Evolutionary conservation across 1,140 invertebrate genomes (phyloP).

Genomic region (Hirudo medicinalis): DNA sequence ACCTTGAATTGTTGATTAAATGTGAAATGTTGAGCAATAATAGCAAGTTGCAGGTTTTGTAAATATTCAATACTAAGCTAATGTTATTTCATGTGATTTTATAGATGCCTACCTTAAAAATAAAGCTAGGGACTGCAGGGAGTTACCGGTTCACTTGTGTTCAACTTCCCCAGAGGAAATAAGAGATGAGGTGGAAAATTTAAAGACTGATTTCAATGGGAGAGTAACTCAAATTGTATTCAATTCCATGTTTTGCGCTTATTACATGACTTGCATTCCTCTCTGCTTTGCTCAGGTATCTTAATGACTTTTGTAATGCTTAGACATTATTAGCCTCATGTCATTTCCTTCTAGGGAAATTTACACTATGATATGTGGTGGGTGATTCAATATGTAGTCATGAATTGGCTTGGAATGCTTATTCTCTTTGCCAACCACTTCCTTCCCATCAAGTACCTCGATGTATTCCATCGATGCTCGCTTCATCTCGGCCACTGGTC

Average conservation of each 20-base stretch:
- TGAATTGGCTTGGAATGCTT: constrained; percentile 69
- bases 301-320: background rate
- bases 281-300: constrained; percentile 69
- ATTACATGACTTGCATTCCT: constrained; percentile 78
- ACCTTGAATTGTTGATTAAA: background rate
- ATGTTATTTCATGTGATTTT: background rate
- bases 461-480: constrained; percentile 72
- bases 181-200: constrained; percentile 65
- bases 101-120: background rate
- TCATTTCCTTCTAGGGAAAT: constrained; percentile 47
- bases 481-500: constrained; percentile 76
- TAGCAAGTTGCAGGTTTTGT: background rate
- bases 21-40: background rate
- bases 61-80: background rate
- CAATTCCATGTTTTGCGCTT: constrained; percentile 72
- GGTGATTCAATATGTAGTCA: constrained; percentile 63
- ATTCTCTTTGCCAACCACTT: constrained; percentile 66
- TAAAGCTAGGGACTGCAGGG: constrained; percentile 11
- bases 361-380: constrained; percentile 72
- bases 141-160: constrained; percentile 42
- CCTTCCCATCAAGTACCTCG: constrained; percentile 63
- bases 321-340: background rate
- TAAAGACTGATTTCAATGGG: constrained; percentile 73
- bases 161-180: constrained; percentile 47
- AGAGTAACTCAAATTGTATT: constrained; percentile 66